Base-by-base conservation (phyloP, 2,797 vertebrate genomes). In the Peromyscus eremicus region DNA sequence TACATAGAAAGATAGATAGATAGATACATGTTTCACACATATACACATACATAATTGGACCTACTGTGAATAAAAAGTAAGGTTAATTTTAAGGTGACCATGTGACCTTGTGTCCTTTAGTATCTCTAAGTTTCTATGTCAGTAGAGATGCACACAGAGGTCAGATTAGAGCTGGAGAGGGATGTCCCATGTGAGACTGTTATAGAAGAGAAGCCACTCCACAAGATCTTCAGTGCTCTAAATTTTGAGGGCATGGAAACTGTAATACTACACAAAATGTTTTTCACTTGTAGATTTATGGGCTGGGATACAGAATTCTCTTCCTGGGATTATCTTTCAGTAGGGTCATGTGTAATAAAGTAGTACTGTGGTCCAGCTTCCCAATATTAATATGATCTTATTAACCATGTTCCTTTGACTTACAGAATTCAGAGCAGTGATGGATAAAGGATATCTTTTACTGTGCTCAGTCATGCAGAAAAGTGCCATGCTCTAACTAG, bases 41-140 rank as follows among this genome's bases (percentile, higher is more conserved):
- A 19, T 9, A 57, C 11, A 57, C 16, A 57, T 81, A 37, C 34
- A 80, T 57, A 14, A 25, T 81, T 81, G 52, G 49, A 52, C 13
- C 71, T 87, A 9, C 32, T 88, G 60, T 92, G 46, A 88, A 60
- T 64, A 91, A 94, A 49, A 49, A 10, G 80, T 52, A 52, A 87
- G 34, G 92, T 73, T 85, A n/a, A 32, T 75, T 91, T 70, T 57
- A 21, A 95, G 92, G 4, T 60, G 34, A 25, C 14, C 11, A 12
- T 60, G 16, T 80, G 9, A 52, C 32, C 21, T 86, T 84, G 76
- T 73, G 64, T 88, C 16, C 10, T 32, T 43, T 55, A 37, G 6
- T 79, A 14, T 7, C 13, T 40, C 1, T 87, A 27, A 60, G 32
- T 85, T 79, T 3, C 89, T 73, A 27, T 71, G 16, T 70, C 86